Base-by-base conservation (phyloP, 2,888 invertebrate species). In the Octodonta nipae region DNA sequence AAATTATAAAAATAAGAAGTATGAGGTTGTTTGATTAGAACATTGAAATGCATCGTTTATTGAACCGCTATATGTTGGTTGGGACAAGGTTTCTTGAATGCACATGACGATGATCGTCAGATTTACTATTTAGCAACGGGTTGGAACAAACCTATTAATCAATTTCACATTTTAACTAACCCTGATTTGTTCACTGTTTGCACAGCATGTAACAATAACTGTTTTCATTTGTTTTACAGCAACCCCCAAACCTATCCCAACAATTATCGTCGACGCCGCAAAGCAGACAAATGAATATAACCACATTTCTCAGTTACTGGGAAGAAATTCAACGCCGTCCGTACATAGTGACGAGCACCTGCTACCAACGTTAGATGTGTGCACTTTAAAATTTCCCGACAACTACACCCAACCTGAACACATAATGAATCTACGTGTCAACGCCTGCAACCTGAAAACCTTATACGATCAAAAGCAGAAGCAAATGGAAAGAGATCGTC, bases 281-380 rank as follows among this genome's bases (percentile, higher is more conserved):
- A 46, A 48, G 35, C 42, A 46, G 37, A 40, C 50, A 36, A 51
- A 50, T 43, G 50, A 55, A 49, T 40, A 52, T 49, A 42, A 52
- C 49, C 42, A 49, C 45, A 43, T 47, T 52, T 42, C 47, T 50
- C 45, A 47, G 44, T 37, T 51, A 50, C 38, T 47, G 52, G 51
- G 54, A 51, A 39, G 51, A 50, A 54, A 55, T 52, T 40, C 56
- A 51, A 50, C 54, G 40, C 15, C 52, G 50, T 33, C 57, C 55
- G 7, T 54, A 42, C 37, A 50, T 56, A 46, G 51, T 48, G 49
- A 50, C 42, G 33, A 46, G 47, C 45, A 47, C 41, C 42, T 56
- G 57, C 52, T 59, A 46, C 65, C 65, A 35, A 60, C 57, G 40
- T 52, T 65, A 48, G 63, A 64, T 46, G 49, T 64, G 12, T 63